phyloP scores from a whole-genome alignment of 2,888 invertebrate genomes.

The Archips xylosteana region DNA sequence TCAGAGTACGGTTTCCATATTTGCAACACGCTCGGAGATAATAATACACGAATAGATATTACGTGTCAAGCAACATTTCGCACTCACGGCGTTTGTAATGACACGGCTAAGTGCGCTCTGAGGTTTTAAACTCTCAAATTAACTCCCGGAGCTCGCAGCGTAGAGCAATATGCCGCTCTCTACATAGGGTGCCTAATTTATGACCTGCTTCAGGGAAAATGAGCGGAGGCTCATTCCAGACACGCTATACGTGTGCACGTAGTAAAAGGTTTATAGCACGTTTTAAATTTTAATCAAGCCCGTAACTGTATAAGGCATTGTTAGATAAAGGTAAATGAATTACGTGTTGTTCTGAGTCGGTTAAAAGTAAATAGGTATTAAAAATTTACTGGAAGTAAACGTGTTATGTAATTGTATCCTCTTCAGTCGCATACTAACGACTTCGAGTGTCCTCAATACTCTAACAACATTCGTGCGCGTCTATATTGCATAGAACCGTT shows the following conservation, averaged over 20 bases:
- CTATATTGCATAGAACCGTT: no score
- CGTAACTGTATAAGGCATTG: slow-evolving; percentile 10
- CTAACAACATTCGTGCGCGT: not conserved
- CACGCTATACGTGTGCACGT: slow-evolving; percentile 9
- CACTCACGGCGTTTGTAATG: slow-evolving; percentile 37
- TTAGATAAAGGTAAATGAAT: slow-evolving; percentile 10
- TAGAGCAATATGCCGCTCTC: slow-evolving; percentile 32
- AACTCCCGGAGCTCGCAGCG: slow-evolving; percentile 24
- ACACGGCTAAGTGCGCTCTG: slow-evolving; percentile 32
- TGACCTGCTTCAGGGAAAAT: slow-evolving; percentile 37
- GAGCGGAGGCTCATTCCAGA: slow-evolving; percentile 38
- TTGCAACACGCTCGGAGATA: slow-evolving; percentile 24
- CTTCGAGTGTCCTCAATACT: not conserved
- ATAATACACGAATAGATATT: slow-evolving; percentile 35
- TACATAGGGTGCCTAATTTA: slow-evolving; percentile 37
- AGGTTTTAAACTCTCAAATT: slow-evolving; percentile 40
- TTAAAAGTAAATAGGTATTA: slow-evolving; percentile 8
- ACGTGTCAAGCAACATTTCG: slow-evolving; percentile 36
- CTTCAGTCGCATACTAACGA: slow-evolving; percentile 3
- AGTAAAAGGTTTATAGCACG: slow-evolving; percentile 14
- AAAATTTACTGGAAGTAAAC: slow-evolving; percentile 15
- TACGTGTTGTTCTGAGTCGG: slow-evolving; percentile 15
- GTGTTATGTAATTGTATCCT: slow-evolving; percentile 30
- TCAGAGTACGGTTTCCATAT: slow-evolving; percentile 31
- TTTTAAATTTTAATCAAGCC: slow-evolving; percentile 5